phyloP scores from a whole-genome alignment of 2,113 vertebrate genomes.

The Sebastes fasciatus region DNA sequence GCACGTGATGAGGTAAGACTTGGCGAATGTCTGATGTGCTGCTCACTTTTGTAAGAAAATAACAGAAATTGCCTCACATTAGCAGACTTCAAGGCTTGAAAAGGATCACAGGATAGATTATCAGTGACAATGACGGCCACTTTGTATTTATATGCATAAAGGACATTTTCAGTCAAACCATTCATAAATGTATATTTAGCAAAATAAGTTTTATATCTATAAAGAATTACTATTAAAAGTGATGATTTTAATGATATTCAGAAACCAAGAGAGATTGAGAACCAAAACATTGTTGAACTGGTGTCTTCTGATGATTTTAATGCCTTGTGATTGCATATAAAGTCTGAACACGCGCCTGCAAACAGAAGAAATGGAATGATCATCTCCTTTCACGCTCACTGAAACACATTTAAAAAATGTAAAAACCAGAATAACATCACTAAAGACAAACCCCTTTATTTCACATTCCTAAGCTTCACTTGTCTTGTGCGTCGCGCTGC shows the following conservation, averaged over 20 bases:
- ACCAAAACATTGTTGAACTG: not conserved
- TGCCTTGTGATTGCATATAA: slow-evolving; percentile 44
- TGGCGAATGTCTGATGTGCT: slow-evolving; percentile 26
- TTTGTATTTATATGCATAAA: slow-evolving; percentile 6
- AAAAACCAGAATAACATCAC: slow-evolving; percentile 15
- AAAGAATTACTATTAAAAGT: not conserved
- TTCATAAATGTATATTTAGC: slow-evolving; percentile 26
- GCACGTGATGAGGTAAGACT: slow-evolving; percentile 50
- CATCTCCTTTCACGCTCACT: slow-evolving; percentile 26
- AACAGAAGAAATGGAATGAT: slow-evolving; percentile 54
- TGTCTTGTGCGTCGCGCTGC: slow-evolving; percentile 56
- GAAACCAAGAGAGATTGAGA: slow-evolving; percentile 13
- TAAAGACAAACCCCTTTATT: slow-evolving; percentile 24
- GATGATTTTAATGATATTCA: slow-evolving; percentile 18
- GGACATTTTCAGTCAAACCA: slow-evolving; percentile 14
- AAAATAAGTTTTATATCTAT: not conserved
- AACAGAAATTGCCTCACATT: slow-evolving; percentile 26
- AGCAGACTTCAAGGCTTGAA: slow-evolving; percentile 14
- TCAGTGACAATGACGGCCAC: not conserved
- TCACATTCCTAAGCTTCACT: slow-evolving; percentile 67
- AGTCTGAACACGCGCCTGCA: slow-evolving; percentile 3
- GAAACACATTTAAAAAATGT: slow-evolving; percentile 11
- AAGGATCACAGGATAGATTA: slow-evolving; percentile 4
- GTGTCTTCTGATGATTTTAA: slow-evolving; percentile 32
- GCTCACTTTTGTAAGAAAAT: slow-evolving; percentile 30